Percentiles rank a stretch among this genome's conserved stretches.
Conservation (phyloP, 1,140 invertebrate genomes). For the Phortica variegata region DNA sequence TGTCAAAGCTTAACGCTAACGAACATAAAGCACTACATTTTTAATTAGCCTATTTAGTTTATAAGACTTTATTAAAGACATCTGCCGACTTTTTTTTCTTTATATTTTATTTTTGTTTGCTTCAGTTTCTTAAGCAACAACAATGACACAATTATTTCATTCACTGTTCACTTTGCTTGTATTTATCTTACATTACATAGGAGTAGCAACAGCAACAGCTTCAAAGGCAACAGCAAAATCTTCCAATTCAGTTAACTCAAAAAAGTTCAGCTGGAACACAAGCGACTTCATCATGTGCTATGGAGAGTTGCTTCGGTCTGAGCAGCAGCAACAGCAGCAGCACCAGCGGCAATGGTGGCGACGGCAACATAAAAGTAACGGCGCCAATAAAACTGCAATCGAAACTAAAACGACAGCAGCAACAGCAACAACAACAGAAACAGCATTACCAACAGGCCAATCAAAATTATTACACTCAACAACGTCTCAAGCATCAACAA, state of each 20-base stretch:
- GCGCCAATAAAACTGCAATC: no score
- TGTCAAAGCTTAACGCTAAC: no score
- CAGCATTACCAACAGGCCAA: conserved; percentile 29
- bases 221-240: no score
- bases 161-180: no score
- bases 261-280: not conserved
- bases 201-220: no score
- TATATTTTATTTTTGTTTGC: not conserved
- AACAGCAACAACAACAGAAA: conserved; percentile 17
- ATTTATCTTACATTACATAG: not conserved
- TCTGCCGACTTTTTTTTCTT: no score
- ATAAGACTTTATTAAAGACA: no score
- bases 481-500: conserved; percentile 38
- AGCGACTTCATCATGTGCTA: conserved; percentile 44
- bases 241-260: not conserved
- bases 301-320: conserved; percentile 49
- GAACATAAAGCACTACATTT: no score
- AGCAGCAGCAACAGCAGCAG: conserved; percentile 33
- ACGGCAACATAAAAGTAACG: conserved; percentile 7
- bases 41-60: no score
- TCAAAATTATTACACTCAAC: conserved; percentile 51
- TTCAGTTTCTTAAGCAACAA: no score
- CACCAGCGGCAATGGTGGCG: conserved; percentile 21
- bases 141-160: no score
- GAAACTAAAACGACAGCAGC: conserved; percentile 6